A percentile compares a stretch with the other conserved stretches of the same genome.
Conservation (phyloP, 2,888 invertebrate genomes). For the Volucella zonaria region DNA sequence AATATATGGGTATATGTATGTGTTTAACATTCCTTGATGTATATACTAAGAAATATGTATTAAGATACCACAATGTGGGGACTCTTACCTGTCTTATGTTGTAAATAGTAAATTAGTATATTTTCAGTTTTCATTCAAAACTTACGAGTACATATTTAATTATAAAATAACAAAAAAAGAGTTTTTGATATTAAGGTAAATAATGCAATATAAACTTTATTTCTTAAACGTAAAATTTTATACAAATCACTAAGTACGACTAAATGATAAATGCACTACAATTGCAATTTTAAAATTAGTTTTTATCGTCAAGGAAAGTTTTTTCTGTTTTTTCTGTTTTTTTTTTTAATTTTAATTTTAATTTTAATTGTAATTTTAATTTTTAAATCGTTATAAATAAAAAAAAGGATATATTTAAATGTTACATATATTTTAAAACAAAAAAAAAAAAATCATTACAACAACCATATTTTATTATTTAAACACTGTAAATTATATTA, state of each 20-base stretch:
- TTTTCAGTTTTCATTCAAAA: constrained; percentile 40
- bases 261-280: constrained; percentile 39
- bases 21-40: constrained; percentile 73
- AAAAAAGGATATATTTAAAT: constrained; percentile 50
- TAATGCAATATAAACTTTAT: constrained; percentile 59
- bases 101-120: constrained; percentile 45
- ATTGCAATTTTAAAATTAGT: constrained; percentile 49
- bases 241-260: constrained; percentile 49
- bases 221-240: constrained; percentile 55
- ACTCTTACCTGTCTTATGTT: constrained; percentile 26
- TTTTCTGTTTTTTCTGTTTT: constrained; percentile 12
- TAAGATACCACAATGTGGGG: constrained; percentile 11
- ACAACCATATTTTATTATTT: constrained; percentile 34
- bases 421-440: constrained; percentile 27
- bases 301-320: constrained; percentile 54
- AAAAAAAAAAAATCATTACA: no score
- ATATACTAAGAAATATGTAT: constrained; percentile 49
- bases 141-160: constrained; percentile 44
- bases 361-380: no score
- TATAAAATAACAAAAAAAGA: constrained; percentile 13
- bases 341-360: no score
- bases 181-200: constrained; percentile 54
- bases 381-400: constrained; percentile 46
- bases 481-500: constrained; percentile 3
- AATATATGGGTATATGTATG: constrained; percentile 55